These are phyloP conservation scores for Sericinus montela DNA, from an alignment of 2,888 invertebrate genomes.

Conservation along the genomic window DNA sequence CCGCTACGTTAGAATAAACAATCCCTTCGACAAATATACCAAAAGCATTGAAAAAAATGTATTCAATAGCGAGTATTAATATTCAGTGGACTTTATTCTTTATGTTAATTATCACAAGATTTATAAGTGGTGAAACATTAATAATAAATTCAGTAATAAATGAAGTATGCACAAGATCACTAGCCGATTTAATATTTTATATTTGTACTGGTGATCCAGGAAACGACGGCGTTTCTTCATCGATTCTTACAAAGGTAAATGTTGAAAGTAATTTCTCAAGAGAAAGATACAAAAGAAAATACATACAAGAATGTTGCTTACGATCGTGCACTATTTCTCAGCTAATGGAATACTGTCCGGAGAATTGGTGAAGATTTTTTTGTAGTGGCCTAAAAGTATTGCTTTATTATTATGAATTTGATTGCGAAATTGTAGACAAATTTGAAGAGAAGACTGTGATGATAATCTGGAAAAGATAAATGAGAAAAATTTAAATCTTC, in stretches of 20 bases:
- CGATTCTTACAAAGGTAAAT: conserved; percentile 38
- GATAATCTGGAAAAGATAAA: too few species aligned
- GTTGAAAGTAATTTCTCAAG: conserved; percentile 39
- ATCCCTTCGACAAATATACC: conserved; percentile 17
- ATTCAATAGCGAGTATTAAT: conserved; percentile 32
- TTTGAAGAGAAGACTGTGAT: too few species aligned
- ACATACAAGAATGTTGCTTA: conserved; percentile 56
- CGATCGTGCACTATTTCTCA: conserved; percentile 52
- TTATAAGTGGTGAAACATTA: conserved; percentile 40
- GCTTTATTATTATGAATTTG: not conserved
- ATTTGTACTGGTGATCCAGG: conserved; percentile 46
- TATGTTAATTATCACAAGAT: conserved; percentile 38
- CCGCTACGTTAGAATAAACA: conserved; percentile 39
- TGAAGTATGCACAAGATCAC: conserved; percentile 46
- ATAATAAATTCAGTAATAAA: conserved; percentile 41
- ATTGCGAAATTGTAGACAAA: too few species aligned
- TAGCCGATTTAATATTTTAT: conserved; percentile 43
- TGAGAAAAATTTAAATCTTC: too few species aligned
- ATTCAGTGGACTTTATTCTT: conserved; percentile 38
- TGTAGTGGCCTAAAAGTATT: conserved; percentile 1
- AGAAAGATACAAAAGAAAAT: conserved; percentile 44
- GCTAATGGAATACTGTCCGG: conserved; percentile 61
- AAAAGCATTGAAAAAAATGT: conserved; percentile 41
- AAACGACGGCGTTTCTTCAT: conserved; percentile 35
- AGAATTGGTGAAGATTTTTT: conserved; percentile 48